phyloP scores from a whole-genome alignment of 2,888 invertebrate genomes.

The Melanchra persicariae region DNA sequence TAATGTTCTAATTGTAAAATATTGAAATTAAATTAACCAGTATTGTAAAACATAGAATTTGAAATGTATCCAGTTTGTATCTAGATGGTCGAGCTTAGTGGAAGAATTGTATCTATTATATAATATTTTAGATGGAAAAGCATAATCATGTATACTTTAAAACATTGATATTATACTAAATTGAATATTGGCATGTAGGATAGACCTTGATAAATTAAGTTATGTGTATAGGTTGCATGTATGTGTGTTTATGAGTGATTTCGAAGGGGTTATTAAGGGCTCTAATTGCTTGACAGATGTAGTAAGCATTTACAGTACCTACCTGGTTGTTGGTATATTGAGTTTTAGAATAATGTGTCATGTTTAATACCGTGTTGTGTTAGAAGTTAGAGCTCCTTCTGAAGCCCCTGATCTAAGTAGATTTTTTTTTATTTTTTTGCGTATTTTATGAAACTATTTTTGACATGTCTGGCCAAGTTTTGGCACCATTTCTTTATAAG shows the following conservation, averaged over 20 bases:
- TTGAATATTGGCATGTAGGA: constrained; percentile 50
- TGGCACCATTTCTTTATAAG: constrained; percentile 47
- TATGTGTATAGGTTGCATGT: constrained; percentile 59
- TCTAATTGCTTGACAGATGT: background rate
- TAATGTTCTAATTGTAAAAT: constrained; percentile 23
- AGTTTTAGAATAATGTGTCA: background rate
- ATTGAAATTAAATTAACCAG: constrained; percentile 33
- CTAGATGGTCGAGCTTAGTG: constrained; percentile 22
- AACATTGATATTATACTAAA: constrained; percentile 34
- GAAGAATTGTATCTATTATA: constrained; percentile 27
- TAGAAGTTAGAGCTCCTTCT: background rate
- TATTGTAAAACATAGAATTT: constrained; percentile 23
- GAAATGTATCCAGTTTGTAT: constrained; percentile 19
- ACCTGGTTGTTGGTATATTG: background rate
- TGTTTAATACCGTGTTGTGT: background rate
- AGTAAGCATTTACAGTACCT: background rate
- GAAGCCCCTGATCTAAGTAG: constrained; percentile 20
- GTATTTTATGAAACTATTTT: constrained; percentile 30
- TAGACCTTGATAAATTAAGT: constrained; percentile 37
- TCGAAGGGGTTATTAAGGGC: background rate
- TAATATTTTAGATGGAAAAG: constrained; percentile 27
- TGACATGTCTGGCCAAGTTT: constrained; percentile 43
- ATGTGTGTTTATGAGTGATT: constrained; percentile 37
- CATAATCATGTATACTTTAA: constrained; percentile 48
- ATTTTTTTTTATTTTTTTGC: constrained; percentile 33